A percentile compares a stretch with the other conserved stretches of the same genome.
phyloP scores from a whole-genome alignment of 2,797 vertebrate genomes.

The Spea hammondii region DNA sequence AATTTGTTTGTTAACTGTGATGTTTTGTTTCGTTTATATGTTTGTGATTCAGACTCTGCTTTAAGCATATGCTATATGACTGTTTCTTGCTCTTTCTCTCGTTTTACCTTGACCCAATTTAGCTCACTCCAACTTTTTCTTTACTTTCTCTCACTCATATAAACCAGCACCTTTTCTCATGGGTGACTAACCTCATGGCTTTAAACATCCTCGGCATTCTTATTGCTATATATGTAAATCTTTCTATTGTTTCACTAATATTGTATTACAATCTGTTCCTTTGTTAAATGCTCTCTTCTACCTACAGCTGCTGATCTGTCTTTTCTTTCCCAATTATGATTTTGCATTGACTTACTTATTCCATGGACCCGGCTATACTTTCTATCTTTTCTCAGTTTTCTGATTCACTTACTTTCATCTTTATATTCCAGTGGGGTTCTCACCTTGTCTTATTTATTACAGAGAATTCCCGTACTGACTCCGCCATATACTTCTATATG shows the following conservation, averaged over 20 bases:
- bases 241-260: too few species aligned
- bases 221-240: too few species aligned
- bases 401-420: constrained; percentile 5
- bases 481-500: constrained; percentile 69
- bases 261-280: too few species aligned
- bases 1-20: neutral
- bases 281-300: too few species aligned
- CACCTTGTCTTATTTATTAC: constrained; percentile 79
- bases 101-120: neutral
- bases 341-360: neutral
- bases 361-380: neutral
- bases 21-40: neutral
- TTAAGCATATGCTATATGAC: neutral
- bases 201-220: too few species aligned
- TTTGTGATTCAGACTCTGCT: neutral
- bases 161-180: too few species aligned
- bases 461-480: constrained; percentile 88
- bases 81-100: neutral
- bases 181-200: too few species aligned
- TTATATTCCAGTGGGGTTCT: constrained; percentile 57
- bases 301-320: too few species aligned
- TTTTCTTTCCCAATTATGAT: neutral
- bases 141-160: neutral
- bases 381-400: neutral
- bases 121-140: neutral